phyloP scores from a whole-genome alignment of 1,140 invertebrate species.

The Pemphigus obesinymphae region DNA sequence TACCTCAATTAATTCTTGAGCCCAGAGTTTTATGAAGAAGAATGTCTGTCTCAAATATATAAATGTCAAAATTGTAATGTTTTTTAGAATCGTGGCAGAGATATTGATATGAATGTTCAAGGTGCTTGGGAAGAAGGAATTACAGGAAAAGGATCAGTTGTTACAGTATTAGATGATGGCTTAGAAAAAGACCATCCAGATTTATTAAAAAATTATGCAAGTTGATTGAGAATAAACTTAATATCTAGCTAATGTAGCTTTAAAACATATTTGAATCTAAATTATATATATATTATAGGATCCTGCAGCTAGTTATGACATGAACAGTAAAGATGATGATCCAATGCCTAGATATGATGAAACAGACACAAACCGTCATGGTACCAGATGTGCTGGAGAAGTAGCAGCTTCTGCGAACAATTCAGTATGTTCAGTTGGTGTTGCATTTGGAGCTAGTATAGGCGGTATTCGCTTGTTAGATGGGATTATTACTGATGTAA shows the following conservation, averaged over 20 bases:
- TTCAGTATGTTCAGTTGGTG: constrained; percentile 91
- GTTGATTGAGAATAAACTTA: constrained; percentile 50
- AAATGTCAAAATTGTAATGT: background rate
- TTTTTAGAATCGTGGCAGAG: constrained; percentile 73
- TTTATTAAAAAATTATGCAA: constrained; percentile 87
- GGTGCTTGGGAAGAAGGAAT: constrained; percentile 87
- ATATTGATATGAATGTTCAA: constrained; percentile 88
- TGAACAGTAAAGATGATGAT: constrained; percentile 90
- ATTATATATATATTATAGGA: constrained; percentile 61
- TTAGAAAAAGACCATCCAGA: constrained; percentile 98
- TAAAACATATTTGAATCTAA: background rate
- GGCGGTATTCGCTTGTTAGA: constrained; percentile 94
- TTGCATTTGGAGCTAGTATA: constrained; percentile 88
- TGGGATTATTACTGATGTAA: constrained; percentile 95
- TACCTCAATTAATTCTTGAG: too few relatives aligned
- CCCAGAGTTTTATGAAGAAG: too few relatives aligned
- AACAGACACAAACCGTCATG: constrained; percentile 90
- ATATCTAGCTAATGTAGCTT: background rate
- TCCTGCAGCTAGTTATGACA: constrained; percentile 89
- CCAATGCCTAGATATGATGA: constrained; percentile 91
- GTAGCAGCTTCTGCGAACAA: constrained; percentile 97
- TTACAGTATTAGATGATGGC: constrained; percentile 93
- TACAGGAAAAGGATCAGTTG: constrained; percentile 85
- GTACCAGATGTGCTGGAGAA: constrained; percentile 96
- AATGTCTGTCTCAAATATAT: background rate